Conservation (phyloP, 2,113 vertebrate genomes). For the Toxotes jaculatrix region DNA sequence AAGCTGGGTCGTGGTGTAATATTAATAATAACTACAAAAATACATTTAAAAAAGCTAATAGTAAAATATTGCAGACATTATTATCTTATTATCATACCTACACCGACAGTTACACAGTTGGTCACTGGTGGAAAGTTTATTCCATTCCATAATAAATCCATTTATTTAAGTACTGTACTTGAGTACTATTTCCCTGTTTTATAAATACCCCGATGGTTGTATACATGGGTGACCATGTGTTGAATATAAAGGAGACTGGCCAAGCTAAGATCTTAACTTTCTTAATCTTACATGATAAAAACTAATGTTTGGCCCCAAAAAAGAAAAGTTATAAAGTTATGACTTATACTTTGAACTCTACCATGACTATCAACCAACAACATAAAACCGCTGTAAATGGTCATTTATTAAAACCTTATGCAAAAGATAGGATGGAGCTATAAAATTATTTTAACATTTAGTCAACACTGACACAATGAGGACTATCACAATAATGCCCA, state of each 20-base stretch:
- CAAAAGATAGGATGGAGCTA: slow-evolving; percentile 16
- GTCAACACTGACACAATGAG: slow-evolving; percentile 17
- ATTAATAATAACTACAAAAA: too few relatives aligned
- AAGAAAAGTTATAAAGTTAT: not conserved
- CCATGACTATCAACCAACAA: not conserved
- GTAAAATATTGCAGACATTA: not conserved
- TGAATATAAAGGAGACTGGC: not conserved
- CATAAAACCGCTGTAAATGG: slow-evolving; percentile 12
- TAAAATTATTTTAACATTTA: slow-evolving; percentile 10
- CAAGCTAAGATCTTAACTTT: not conserved
- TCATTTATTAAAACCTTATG: slow-evolving; percentile 42
- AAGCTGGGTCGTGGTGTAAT: too few relatives aligned
- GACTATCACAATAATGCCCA: slow-evolving; percentile 15
- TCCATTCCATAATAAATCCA: too few relatives aligned
- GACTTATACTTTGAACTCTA: not conserved
- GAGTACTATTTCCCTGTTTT: not conserved
- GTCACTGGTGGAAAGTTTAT: too few relatives aligned
- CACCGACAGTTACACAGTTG: too few relatives aligned
- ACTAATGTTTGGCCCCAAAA: not conserved
- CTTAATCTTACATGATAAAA: too few relatives aligned
- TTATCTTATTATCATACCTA: not conserved
- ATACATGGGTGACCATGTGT: not conserved
- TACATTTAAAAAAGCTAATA: too few relatives aligned
- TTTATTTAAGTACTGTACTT: too few relatives aligned
- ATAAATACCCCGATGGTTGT: not conserved